phyloP scores from a whole-genome alignment of 1,140 invertebrate genomes.

The Drosophila watanabei region DNA sequence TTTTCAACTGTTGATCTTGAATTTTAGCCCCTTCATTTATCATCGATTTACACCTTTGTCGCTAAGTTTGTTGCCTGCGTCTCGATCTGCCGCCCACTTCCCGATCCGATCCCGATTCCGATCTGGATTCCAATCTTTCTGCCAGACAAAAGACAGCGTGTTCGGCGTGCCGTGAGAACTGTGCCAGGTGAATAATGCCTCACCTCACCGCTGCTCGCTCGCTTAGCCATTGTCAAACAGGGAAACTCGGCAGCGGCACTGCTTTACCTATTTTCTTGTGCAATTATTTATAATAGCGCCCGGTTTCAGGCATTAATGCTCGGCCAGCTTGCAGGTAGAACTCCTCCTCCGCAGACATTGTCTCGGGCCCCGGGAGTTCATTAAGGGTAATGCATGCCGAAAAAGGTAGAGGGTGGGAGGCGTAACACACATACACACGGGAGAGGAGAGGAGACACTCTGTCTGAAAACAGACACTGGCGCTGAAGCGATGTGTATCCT shows the following conservation, averaged over 20 bases:
- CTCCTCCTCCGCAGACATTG: slow-evolving; percentile 35
- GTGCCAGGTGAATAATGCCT: slow-evolving; percentile 69
- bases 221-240: slow-evolving; percentile 47
- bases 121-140: slow-evolving; percentile 21
- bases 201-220: slow-evolving; percentile 25
- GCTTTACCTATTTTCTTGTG: slow-evolving; percentile 78
- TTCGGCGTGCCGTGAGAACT: slow-evolving; percentile 71
- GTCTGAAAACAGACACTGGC: slow-evolving; percentile 42
- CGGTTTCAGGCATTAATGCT: slow-evolving; percentile 47
- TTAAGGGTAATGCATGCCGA: slow-evolving; percentile 81
- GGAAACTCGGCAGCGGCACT: slow-evolving; percentile 54
- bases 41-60: slow-evolving; percentile 46
- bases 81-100: slow-evolving; percentile 34
- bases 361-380: slow-evolving; percentile 54
- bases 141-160: slow-evolving; percentile 39
- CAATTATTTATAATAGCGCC: slow-evolving; percentile 81
- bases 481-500: slow-evolving; percentile 14
- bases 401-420: slow-evolving; percentile 43
- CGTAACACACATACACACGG: background rate
- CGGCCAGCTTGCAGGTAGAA: slow-evolving; percentile 56
- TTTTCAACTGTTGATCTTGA: slow-evolving; percentile 24
- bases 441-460: slow-evolving; percentile 57
- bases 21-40: slow-evolving; percentile 25
- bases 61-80: slow-evolving; percentile 1
- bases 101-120: slow-evolving; percentile 13